Evolutionary conservation across 2,888 invertebrate genomes (phyloP).

Genomic region (Crioceris asparagi): DNA sequence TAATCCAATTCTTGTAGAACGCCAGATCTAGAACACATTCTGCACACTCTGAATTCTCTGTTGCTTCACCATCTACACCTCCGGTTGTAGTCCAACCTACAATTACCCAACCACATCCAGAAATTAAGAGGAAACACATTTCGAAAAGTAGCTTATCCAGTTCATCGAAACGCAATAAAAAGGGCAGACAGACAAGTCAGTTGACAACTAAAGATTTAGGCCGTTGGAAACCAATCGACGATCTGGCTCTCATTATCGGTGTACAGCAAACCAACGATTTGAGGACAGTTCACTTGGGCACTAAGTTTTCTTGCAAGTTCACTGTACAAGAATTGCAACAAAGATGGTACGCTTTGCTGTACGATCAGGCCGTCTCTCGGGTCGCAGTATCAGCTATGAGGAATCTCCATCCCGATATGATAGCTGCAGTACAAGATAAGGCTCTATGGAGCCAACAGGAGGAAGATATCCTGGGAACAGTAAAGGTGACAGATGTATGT

Average conservation of each 20-base stretch:
- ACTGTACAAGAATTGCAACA: slow-evolving; percentile 88
- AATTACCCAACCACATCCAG: slow-evolving; percentile 23
- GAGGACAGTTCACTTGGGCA: slow-evolving; percentile 75
- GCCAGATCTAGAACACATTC: slow-evolving; percentile 37
- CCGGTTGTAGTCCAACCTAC: slow-evolving; percentile 30
- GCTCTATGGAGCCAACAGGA: slow-evolving; percentile 85
- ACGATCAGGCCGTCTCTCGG: slow-evolving; percentile 88
- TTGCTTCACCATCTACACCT: slow-evolving; percentile 25
- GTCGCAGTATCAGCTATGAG: slow-evolving; percentile 88
- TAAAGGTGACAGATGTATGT: slow-evolving; percentile 54
- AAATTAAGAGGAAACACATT: slow-evolving; percentile 39
- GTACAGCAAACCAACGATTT: slow-evolving; percentile 82
- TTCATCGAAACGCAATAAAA: slow-evolving; percentile 40
- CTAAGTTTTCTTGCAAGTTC: slow-evolving; percentile 93
- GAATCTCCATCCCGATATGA: slow-evolving; percentile 84
- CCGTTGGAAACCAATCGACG: slow-evolving; percentile 96
- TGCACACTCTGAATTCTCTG: slow-evolving; percentile 33
- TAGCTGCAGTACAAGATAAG: slow-evolving; percentile 76
- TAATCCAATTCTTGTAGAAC: slow-evolving; percentile 24
- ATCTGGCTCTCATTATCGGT: slow-evolving; percentile 80
- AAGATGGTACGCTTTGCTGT: slow-evolving; percentile 91
- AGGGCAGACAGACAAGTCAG: slow-evolving; percentile 55
- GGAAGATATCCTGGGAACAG: slow-evolving; percentile 71
- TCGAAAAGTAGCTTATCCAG: slow-evolving; percentile 34
- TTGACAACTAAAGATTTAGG: slow-evolving; percentile 76